Evolutionary conservation across 2,797 vertebrate species (phyloP), one percentile per base, ranked within the genome.

Genomic region (Spea hammondii): DNA sequence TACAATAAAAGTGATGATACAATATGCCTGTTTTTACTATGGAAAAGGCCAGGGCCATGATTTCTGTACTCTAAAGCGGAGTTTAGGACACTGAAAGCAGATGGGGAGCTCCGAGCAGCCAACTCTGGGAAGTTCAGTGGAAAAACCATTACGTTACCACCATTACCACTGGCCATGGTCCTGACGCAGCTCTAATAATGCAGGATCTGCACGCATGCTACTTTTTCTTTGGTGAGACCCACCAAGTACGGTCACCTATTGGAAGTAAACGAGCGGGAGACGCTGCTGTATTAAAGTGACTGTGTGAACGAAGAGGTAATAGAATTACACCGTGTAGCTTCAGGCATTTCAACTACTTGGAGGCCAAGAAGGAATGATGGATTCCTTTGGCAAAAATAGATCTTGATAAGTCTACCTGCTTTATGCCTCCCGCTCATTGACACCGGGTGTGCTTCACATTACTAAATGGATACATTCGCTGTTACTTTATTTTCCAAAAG

Each of bases 381-480:
- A 4, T n/a, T 72, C 70, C 17, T 12, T 55, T 12, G 49, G 17
- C 8, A 51, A 45, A 46, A 45, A 57, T 32, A 8, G 4, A 53
- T 70, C 46, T 5, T 8, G 9, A 11, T 5, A 4, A 47, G 8
- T 13, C 59, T 48, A 59, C 70, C 51, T 11, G 10, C 51, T 53
- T 2, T 53, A 53, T 6, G 10, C 6, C 51, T 53, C 6, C 51
- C 1, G 68, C 49, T 70, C 4, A 70, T 51, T 4, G 10, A 9
- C 50, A 70, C 8, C 50, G 10, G 9, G 70, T 48, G 53, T 57
- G 70, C 86, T 90, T 70, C 87, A 85, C 82, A 79, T 87, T 86
- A 85, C 88, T 87, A 85, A 53, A 70, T 17, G 5, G 49, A 49
- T 70, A 14, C n/a, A 44, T 11, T 5, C 5, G 55, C 55, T 12